Evolutionary conservation across 2,797 vertebrate species (phyloP), one percentile per base, ranked within the genome.

Genomic region (Gila robusta): DNA sequence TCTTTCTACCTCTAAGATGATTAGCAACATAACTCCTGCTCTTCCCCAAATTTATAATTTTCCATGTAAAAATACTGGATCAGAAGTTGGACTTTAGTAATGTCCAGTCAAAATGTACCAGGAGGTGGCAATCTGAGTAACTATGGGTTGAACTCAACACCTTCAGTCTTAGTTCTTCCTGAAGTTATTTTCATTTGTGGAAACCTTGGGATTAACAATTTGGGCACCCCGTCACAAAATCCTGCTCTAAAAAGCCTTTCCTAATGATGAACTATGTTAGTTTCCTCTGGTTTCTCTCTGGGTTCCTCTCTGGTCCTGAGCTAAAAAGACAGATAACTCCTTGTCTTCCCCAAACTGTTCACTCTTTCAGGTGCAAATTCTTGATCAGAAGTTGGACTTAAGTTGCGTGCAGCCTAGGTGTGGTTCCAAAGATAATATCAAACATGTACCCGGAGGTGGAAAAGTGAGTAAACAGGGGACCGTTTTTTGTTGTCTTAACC

Each of bases 401-500:
- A 93, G 87, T 93, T 93, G 54, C 86, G 95, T 95, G 89, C 95
- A 94, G 91, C 92, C 95, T 91, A 97, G 87, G 88, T 98, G 98
- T 89, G 98, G 98, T 94, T 98, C 98, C 96, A 98, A 98, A 97
- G 97, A 97, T 95, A 99, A 98, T 97, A 94, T 98, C 93, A 98
- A 96, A 97, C 97, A 98, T 93, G 93, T 95, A 87, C 95, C 98
- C 0, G 97, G 97, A 90, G 95, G 94, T 78, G 94, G 95, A 87
- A 95, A 94, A 32, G 94, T 95, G 93, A 95, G 94, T 96, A 89
- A 94, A 88, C 83, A 86, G 23, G 69, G 82, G 64, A 81, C 47
- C 3, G 9, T 82, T 56, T 71, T 32, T 39, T 28, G 67, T 19
- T 71, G 17, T 64, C 28, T 66, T 23, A 67, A 80, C 79, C 41